Percentiles rank a stretch among this genome's conserved stretches.
These are phyloP conservation scores for Pangasianodon gigas DNA, from an alignment of 2,113 vertebrate genomes.

Conservation along the genomic window DNA sequence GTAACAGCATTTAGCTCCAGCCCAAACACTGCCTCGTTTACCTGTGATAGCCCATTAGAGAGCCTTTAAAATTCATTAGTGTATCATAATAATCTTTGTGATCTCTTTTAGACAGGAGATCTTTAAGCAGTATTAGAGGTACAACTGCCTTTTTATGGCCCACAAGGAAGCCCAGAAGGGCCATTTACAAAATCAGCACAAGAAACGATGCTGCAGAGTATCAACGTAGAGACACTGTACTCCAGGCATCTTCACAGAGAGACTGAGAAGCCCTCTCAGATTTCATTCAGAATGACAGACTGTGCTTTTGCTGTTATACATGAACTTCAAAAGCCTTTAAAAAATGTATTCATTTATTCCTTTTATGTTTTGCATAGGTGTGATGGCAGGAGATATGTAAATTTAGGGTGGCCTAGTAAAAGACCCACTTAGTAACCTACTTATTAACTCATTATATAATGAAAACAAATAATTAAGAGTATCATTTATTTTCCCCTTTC, in stretches of 20 bases:
- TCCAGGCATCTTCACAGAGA: not conserved
- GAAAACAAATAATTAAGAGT: not conserved
- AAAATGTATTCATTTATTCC: not conserved
- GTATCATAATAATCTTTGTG: conserved; percentile 12
- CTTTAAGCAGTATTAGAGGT: not conserved
- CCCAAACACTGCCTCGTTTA: not conserved
- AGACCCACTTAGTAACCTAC: not conserved
- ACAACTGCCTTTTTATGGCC: conserved; percentile 21
- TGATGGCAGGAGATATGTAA: not conserved
- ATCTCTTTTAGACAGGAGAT: conserved; percentile 24
- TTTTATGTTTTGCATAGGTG: not conserved
- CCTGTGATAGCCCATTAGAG: conserved; percentile 16
- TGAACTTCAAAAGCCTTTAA: not conserved
- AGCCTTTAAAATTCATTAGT: conserved; percentile 29
- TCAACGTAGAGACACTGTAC: not conserved
- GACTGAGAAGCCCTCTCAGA: not conserved
- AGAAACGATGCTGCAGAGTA: not conserved
- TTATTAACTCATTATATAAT: not conserved
- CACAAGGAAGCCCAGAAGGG: conserved; percentile 1
- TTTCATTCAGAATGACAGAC: not conserved
- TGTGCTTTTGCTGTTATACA: not conserved
- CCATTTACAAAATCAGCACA: conserved; percentile 16
- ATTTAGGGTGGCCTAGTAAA: not conserved
- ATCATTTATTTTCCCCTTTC: not conserved
- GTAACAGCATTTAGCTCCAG: not conserved